Evolutionary conservation across 2,888 invertebrate species (phyloP).

Genomic region (Drosophila atripex): DNA sequence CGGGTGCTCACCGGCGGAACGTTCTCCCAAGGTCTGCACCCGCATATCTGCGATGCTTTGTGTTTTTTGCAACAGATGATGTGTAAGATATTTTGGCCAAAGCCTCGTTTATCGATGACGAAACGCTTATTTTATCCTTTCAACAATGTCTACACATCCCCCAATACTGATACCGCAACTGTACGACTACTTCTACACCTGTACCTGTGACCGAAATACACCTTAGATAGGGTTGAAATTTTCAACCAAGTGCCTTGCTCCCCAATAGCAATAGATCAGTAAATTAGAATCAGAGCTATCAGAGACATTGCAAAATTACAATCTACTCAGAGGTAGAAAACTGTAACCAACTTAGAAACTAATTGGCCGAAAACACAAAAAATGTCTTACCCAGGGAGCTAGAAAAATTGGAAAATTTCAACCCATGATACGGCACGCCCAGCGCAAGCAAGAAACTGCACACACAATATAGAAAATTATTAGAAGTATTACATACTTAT

Average conservation of each 20-base stretch:
- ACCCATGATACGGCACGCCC: not conserved
- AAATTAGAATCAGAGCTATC: not conserved
- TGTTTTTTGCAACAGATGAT: slow-evolving; percentile 63
- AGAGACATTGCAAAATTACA: too few relatives aligned
- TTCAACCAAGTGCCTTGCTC: slow-evolving; percentile 6
- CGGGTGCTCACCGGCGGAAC: slow-evolving; percentile 7
- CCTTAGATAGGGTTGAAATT: slow-evolving; percentile 1
- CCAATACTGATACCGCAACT: not conserved
- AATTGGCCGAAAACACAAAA: not conserved
- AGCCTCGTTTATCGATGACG: slow-evolving; percentile 43
- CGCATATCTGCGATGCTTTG: slow-evolving; percentile 5
- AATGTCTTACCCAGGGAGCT: not conserved
- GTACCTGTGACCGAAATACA: slow-evolving; percentile 15
- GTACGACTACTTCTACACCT: slow-evolving; percentile 15
- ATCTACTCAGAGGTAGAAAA: not conserved
- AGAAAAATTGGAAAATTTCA: not conserved
- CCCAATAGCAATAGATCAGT: not conserved
- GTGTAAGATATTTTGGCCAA: slow-evolving; percentile 82
- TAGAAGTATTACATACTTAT: slow-evolving; percentile 9
- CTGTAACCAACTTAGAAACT: not conserved
- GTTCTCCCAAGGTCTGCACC: not conserved
- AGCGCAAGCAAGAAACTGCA: not conserved
- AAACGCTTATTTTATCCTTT: slow-evolving; percentile 7
- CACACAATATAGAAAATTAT: not conserved
- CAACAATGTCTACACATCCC: slow-evolving; percentile 12